Base-by-base conservation (phyloP, 2,888 invertebrate genomes). In the Dasypogon diadema region DNA sequence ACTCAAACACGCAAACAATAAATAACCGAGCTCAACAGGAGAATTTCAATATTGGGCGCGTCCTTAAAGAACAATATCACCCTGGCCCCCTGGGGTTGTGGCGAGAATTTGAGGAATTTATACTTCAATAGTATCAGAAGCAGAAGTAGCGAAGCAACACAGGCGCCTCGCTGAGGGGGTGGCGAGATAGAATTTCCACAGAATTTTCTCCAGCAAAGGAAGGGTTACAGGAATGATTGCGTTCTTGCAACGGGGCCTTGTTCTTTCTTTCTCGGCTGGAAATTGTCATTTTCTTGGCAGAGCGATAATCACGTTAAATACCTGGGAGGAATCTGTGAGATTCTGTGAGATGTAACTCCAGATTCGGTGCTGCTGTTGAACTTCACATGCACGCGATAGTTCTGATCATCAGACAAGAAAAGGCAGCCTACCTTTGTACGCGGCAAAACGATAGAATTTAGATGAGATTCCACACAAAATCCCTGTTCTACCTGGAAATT, bases 11-110 rank as follows among this genome's bases (percentile, higher is more conserved):
- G 37, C 18, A 48, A 46, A 48, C 37, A 46, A 65, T 65, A 65
- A 65, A 65, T 65, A 65, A 24, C 65, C 65, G 46, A 46, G 65
- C 24, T 65, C 65, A 65, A 65, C 65, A 65, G 46, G 65, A 65
- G 65, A 65, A 65, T 65, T 65, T 65, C 65, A 65, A 65, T 65
- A 65, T 65, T 65, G 65, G 42, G 65, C 46, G 65, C 65, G 24
- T 65, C 65, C 48, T 65, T 48, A 65, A 65, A 65, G 65, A 46
- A 65, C 65, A 65, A 65, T 65, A 65, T 65, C 46, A 46, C 48
- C 48, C 65, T 42, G 10, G 22, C 46, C 65, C 63, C 22, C 46
- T 18, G 12, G 37, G 46, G 22, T 48, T 48, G 37, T 65, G 24
- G 65, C 24, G 46, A 26, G 65, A 65, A 65, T 65, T 42, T 22